Evolutionary conservation across 2,113 vertebrate species (phyloP), one percentile per base, ranked within the genome.

Genomic region (Ciconia boyciana): DNA sequence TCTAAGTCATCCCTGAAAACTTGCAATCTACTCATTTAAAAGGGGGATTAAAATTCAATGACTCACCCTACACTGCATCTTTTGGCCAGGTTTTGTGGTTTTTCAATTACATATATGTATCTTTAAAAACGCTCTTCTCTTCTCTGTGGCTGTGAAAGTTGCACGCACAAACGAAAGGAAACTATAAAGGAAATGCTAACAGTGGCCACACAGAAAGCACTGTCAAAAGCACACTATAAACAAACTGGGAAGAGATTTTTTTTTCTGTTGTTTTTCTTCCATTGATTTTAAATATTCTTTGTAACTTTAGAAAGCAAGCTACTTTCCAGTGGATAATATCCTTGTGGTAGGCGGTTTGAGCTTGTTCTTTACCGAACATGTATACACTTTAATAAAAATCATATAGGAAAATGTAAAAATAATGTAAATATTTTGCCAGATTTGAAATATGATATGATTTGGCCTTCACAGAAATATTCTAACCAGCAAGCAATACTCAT

Each of bases 11-110:
- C 36, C 54, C 20, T 82, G 49, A 72, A 82, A 82, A 41, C 20
- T 57, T 79, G 8, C 48, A 18, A 31, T 65, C 18, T 51, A 20
- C 46, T 80, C 2, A 21, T 87, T 87, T 76, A 41, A 62, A 69
- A 54, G 18, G 7, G 17, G 16, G 7, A 64, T 82, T 78, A 57
- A 80, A 93, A 61, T 68, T 77, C 44, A 76, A 32, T 22, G 48
- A 26, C 52, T 39, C 32, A 21, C 31, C 7, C 39, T 52, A 25
- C 0, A 1, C 46, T 41, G 68, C 89, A 89, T 87, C 74, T 93
- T 93, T 87, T 61, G 79, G 75, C 87, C 87, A 94, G 81, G 75
- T 94, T 97, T 96, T 81, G 70, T 97, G 72, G 82, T 91, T 83
- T 94, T 83, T 64, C n/a, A 78, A 26, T 91, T 82, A 46, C 64